Conservation (phyloP, 2,888 invertebrate species). For the Trachelus tabidus region DNA sequence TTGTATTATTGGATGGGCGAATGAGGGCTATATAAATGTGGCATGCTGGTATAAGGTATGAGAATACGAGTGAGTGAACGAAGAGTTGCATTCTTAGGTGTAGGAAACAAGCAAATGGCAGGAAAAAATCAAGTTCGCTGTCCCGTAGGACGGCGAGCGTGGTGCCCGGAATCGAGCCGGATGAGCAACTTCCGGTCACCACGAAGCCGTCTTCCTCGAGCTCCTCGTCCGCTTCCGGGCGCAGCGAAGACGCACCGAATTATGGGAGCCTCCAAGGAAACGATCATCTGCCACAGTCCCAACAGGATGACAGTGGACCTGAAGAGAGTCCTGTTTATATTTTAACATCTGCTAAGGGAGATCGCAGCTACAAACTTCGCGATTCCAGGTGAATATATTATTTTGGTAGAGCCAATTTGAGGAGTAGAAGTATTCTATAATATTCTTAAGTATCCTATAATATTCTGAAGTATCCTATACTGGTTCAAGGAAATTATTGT, state of each 20-base stretch:
- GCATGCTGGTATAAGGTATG: neutral
- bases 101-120: constrained; percentile 60
- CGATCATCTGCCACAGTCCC: constrained; percentile 60
- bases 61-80: neutral
- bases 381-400: constrained; percentile 74
- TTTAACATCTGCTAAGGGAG: constrained; percentile 61
- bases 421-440: neutral
- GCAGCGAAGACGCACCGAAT: constrained; percentile 60
- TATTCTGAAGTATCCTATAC: no score
- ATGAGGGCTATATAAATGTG: neutral
- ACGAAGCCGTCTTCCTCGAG: constrained; percentile 55
- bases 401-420: neutral
- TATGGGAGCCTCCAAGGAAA: constrained; percentile 52
- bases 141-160: constrained; percentile 60
- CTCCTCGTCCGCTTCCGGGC: constrained; percentile 62
- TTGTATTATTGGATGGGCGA: neutral
- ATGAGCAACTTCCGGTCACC: constrained; percentile 42
- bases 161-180: constrained; percentile 51
- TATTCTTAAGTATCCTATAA: no score
- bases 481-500: no score
- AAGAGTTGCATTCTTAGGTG: constrained; percentile 45
- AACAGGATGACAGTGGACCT: constrained; percentile 62
- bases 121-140: constrained; percentile 61
- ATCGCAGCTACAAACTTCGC: constrained; percentile 74
- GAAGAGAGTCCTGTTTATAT: constrained; percentile 63